Evolutionary conservation across 2,888 invertebrate species (phyloP).

Genomic region (Polydrusus cervinus): DNA sequence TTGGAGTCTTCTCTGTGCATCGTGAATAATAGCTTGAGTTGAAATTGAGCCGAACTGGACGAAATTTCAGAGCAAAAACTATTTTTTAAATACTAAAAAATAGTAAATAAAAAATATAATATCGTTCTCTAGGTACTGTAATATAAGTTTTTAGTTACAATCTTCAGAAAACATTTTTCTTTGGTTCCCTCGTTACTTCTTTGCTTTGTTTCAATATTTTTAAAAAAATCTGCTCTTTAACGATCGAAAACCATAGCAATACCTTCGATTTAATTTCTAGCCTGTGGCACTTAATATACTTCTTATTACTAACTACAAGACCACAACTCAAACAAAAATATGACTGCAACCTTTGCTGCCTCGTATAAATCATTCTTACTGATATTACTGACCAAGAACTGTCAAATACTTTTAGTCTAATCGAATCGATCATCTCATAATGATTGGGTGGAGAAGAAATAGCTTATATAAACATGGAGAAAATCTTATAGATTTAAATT

Average conservation of each 20-base stretch:
- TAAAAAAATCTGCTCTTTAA: conserved; percentile 46
- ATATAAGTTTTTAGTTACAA: too few species aligned
- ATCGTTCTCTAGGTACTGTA: too few species aligned
- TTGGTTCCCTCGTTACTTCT: too few species aligned
- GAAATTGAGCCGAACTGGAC: too few species aligned
- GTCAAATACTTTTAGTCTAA: conserved; percentile 46
- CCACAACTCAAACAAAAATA: conserved; percentile 40
- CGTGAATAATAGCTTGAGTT: too few species aligned
- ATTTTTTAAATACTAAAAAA: too few species aligned
- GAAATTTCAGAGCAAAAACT: too few species aligned
- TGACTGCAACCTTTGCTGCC: conserved; percentile 51
- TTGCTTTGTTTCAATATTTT: conserved; percentile 10
- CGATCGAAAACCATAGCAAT: conserved; percentile 47
- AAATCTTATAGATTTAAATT: neutral
- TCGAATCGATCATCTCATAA: conserved; percentile 52
- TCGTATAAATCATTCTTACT: conserved; percentile 52
- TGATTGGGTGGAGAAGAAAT: conserved; percentile 43
- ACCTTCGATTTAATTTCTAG: conserved; percentile 48
- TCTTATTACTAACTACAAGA: conserved; percentile 40
- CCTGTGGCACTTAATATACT: conserved; percentile 49
- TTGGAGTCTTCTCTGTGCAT: too few species aligned
- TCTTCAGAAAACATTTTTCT: too few species aligned
- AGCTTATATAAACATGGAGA: neutral
- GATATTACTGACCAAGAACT: conserved; percentile 52
- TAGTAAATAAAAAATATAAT: too few species aligned